Evolutionary conservation across 2,113 vertebrate genomes (phyloP).

Genomic region (Xyrauchen texanus): DNA sequence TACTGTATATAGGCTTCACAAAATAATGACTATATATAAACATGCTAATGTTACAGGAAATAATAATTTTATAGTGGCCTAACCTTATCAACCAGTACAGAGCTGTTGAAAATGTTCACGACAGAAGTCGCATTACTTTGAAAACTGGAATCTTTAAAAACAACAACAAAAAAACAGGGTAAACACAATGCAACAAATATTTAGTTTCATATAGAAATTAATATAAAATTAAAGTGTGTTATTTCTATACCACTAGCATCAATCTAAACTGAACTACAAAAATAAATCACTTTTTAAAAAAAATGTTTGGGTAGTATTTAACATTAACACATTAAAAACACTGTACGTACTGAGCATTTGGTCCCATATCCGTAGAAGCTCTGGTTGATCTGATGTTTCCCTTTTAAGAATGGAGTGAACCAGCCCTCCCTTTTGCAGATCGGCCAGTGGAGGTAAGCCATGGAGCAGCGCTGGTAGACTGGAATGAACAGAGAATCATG

Average conservation of each 20-base stretch:
- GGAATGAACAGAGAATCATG: slow-evolving; percentile 32
- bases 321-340: background rate
- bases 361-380: slow-evolving; percentile 52
- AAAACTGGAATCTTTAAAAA: slow-evolving; percentile 57
- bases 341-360: slow-evolving; percentile 61
- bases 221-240: too few species aligned
- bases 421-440: slow-evolving; percentile 38
- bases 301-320: too few species aligned
- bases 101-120: slow-evolving; percentile 44
- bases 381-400: slow-evolving; percentile 22
- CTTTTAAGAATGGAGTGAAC: slow-evolving; percentile 31
- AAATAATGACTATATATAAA: too few species aligned
- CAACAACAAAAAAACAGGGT: slow-evolving; percentile 1
- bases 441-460: slow-evolving; percentile 10
- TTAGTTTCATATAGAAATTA: too few species aligned
- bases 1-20: too few species aligned
- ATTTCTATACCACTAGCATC: too few species aligned
- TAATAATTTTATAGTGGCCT: background rate
- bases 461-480: slow-evolving; percentile 48
- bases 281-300: too few species aligned
- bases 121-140: slow-evolving; percentile 32
- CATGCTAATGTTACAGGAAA: too few species aligned
- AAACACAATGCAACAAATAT: background rate
- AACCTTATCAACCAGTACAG: slow-evolving; percentile 60
- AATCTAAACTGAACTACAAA: too few species aligned